These are phyloP conservation scores for Physeter macrocephalus DNA, from an alignment of 2,113 vertebrate species.

Conservation along the genomic window DNA sequence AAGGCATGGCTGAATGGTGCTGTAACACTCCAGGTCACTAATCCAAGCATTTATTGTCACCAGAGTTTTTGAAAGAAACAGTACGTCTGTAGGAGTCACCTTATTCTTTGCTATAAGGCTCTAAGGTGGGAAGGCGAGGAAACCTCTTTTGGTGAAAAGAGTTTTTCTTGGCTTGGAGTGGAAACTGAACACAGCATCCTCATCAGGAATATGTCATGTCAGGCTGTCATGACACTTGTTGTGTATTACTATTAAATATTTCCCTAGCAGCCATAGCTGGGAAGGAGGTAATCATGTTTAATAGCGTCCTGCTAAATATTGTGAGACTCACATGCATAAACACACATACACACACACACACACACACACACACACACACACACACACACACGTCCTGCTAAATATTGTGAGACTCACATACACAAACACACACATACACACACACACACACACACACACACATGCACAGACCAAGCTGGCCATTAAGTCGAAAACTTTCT, in stretches of 20 bases:
- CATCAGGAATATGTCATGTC: neutral
- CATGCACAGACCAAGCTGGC: neutral
- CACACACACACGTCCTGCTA: neutral
- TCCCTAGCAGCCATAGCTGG: neutral
- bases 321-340: neutral
- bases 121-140: neutral
- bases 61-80: neutral
- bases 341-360: neutral
- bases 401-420: neutral
- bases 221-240: neutral
- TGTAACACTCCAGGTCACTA: neutral
- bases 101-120: neutral
- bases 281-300: neutral
- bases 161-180: neutral
- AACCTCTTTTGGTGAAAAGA: neutral
- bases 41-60: neutral
- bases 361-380: neutral
- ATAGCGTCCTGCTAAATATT: neutral
- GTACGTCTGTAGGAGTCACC: neutral
- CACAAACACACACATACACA: neutral
- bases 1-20: neutral
- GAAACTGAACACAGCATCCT: neutral
- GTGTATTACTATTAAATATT: neutral
- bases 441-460: neutral
- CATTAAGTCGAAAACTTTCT: neutral